These are phyloP conservation scores for Diloba caeruleocephala DNA, from an alignment of 2,888 invertebrate genomes.

Conservation along the genomic window DNA sequence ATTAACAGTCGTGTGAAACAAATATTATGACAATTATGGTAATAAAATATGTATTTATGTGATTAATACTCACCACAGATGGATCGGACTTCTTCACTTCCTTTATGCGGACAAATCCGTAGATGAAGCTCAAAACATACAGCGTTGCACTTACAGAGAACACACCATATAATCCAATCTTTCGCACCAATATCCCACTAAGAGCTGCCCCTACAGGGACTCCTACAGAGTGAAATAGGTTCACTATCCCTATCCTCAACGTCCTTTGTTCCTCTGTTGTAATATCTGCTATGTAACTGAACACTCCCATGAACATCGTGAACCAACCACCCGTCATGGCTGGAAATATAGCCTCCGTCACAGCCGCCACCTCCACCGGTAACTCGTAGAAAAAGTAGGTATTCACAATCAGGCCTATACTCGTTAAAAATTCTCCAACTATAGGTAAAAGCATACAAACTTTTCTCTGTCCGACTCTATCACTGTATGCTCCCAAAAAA, in stretches of 20 bases:
- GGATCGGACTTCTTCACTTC: slow-evolving; percentile 88
- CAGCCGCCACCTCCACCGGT: slow-evolving; percentile 94
- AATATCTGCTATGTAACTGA: slow-evolving; percentile 96
- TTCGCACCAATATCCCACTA: slow-evolving; percentile 93
- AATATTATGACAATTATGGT: slow-evolving; percentile 31
- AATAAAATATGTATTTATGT: slow-evolving; percentile 13
- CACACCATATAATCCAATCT: slow-evolving; percentile 95
- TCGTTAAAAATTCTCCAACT: slow-evolving; percentile 93
- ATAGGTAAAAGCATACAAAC: slow-evolving; percentile 96
- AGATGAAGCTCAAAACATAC: slow-evolving; percentile 93
- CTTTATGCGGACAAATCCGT: slow-evolving; percentile 92
- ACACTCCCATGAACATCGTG: slow-evolving; percentile 96
- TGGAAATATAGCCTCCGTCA: slow-evolving; percentile 94
- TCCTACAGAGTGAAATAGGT: slow-evolving; percentile 96
- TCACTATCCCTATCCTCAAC: slow-evolving; percentile 95
- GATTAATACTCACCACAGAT: slow-evolving; percentile 70
- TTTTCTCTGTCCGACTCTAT: slow-evolving; percentile 91
- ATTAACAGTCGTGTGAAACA: slow-evolving; percentile 11
- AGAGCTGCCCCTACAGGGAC: slow-evolving; percentile 96
- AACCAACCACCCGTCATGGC: slow-evolving; percentile 96
- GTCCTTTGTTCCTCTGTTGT: slow-evolving; percentile 95
- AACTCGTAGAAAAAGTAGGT: slow-evolving; percentile 94
- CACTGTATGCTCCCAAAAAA: slow-evolving; percentile 94
- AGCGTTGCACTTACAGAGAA: slow-evolving; percentile 93
- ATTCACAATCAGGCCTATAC: slow-evolving; percentile 93